Conservation (phyloP, 2,797 vertebrate species). For the Notoglanidium macrostoma region DNA sequence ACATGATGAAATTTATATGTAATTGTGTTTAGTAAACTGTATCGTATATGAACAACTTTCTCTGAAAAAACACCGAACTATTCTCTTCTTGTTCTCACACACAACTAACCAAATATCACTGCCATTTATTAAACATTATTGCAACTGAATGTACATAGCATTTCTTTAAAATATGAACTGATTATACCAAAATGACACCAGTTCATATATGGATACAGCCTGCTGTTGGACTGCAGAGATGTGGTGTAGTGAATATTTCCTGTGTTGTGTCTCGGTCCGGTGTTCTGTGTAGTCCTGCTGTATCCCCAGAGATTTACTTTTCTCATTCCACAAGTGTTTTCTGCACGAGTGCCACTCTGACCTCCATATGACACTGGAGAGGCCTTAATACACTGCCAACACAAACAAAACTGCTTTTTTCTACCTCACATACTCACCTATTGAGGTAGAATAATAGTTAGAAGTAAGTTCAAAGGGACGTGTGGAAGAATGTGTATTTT, state of each 20-base stretch:
- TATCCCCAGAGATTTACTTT: slow-evolving; percentile 15
- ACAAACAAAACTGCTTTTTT: background rate
- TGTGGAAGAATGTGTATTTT: background rate
- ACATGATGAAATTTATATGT: background rate
- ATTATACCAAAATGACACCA: background rate
- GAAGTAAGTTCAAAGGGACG: background rate
- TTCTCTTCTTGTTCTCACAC: background rate
- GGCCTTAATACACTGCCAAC: background rate
- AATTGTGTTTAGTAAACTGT: background rate
- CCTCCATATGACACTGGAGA: slow-evolving; percentile 4
- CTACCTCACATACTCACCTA: background rate
- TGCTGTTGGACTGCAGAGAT: background rate
- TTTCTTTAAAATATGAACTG: background rate
- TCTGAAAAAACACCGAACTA: background rate
- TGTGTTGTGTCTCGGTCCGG: slow-evolving; percentile 20
- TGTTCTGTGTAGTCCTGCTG: background rate
- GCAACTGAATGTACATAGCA: background rate
- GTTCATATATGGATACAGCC: background rate
- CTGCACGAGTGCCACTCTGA: slow-evolving; percentile 13
- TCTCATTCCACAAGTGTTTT: slow-evolving; percentile 24
- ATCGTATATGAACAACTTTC: background rate
- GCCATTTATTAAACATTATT: slow-evolving; percentile 30
- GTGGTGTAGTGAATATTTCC: slow-evolving; percentile 19
- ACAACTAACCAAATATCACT: slow-evolving; percentile 25
- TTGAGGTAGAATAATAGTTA: slow-evolving; percentile 10